Percentiles rank a stretch among this genome's conserved stretches.
These are phyloP conservation scores for Gobiocypris rarus DNA, from an alignment of 2,113 vertebrate species.

Conservation along the genomic window DNA sequence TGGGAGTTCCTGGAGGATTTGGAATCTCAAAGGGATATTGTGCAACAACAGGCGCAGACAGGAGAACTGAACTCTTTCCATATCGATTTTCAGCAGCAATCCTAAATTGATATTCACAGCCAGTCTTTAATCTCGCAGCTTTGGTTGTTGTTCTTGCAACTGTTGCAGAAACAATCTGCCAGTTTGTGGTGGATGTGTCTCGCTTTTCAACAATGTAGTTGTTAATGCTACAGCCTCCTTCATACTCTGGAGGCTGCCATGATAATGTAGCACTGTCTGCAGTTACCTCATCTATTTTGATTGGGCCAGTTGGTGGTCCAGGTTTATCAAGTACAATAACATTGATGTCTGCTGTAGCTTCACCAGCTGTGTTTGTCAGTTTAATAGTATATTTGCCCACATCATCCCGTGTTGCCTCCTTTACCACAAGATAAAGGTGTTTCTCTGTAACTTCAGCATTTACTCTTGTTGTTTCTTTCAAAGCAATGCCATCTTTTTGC, in stretches of 20 bases:
- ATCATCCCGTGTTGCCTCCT: conserved; percentile 93
- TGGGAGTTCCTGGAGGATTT: conserved; percentile 86
- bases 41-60: conserved; percentile 87
- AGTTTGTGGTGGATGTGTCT: conserved; percentile 97
- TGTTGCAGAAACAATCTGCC: conserved; percentile 97
- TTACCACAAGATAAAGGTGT: conserved; percentile 86
- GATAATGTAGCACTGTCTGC: conserved; percentile 88
- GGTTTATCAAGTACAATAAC: conserved; percentile 95
- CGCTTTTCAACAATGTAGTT: conserved; percentile 98
- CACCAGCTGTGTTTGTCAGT: conserved; percentile 86
- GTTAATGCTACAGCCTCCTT: conserved; percentile 92
- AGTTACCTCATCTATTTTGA: conserved; percentile 94
- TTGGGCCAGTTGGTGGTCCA: conserved; percentile 93
- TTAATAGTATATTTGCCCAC: conserved; percentile 90
- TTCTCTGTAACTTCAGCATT: conserved; percentile 87
- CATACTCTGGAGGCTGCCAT: conserved; percentile 93
- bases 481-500: conserved; percentile 84
- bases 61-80: conserved; percentile 89
- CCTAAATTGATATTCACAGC: conserved; percentile 95
- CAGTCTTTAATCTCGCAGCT: conserved; percentile 90
- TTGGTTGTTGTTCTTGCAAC: conserved; percentile 97
- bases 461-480: conserved; percentile 96
- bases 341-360: conserved; percentile 85
- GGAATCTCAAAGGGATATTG: conserved; percentile 97
- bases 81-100: conserved; percentile 98